Base-by-base conservation (phyloP, 1,140 invertebrate species). In the Drosophila pruinosa region DNA sequence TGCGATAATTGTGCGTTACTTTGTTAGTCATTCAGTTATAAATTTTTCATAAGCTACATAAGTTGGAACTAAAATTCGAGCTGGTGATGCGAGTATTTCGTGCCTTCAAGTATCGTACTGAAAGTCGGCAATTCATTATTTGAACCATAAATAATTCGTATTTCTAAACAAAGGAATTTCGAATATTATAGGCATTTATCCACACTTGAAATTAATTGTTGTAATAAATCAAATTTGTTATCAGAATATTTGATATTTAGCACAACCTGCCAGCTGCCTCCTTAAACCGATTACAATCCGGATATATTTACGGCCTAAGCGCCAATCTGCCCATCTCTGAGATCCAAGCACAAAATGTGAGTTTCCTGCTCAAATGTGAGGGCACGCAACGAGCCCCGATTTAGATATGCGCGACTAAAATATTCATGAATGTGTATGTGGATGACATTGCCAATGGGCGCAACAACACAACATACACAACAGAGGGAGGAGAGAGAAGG, bases 31-130 rank as follows among this genome's bases (percentile, higher is more conserved):
- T 71, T 58, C 39, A 43, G 68, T 57, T 64, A 64, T 64, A 50
- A 19, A 71, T 71, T 71, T 71, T 71, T 56, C 53, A 65, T 65
- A 58, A 65, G 68, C 68, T 47, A 70, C 48, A 54, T 54, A 53
- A 63, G 48, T 48, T 48, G 39, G 56, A 70, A 63, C 59, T 64
- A 63, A 58, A 28, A 54, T 52, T 22, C 22, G 14, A n/a, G n/a
- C n/a, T 65, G 64, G 52, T 57, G 68, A 71, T 71, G 68, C 28
- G 1, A 8, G 19, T n/a, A 15, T 24, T 10, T 5, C 31, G 26
- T 43, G 38, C 15, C 19, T 43, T 41, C n/a, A 22, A 17, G 4
- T 57, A 43, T 57, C 53, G 53, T 41, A 34, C 17, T 22, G 14
- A 0, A 17, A 6, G 7, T 17, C n/a, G n/a, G 7, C 12, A 34